Evolutionary conservation across 2,113 vertebrate genomes (phyloP), one percentile per base, ranked within the genome.

Genomic region (Apteryx mantelli): DNA sequence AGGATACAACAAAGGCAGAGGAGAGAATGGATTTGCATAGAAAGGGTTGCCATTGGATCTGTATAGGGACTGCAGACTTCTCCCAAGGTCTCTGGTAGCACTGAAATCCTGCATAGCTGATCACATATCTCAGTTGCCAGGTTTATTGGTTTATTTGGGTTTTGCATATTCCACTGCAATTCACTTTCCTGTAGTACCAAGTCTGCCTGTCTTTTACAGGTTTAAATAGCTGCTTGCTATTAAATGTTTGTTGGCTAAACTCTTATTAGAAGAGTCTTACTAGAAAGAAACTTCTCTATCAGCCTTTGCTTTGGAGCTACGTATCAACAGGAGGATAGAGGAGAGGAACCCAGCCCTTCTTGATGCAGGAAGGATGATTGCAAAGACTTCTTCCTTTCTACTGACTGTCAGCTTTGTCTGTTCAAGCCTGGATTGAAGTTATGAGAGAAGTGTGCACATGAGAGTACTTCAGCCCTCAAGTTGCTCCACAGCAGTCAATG

Each of bases 1-100:
- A 82, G 66, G 66, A 93, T 73, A 94, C 73, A 87, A 34, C 83
- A 89, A 77, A 91, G 56, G 80, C 91, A 94, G 78, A 63, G 63
- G 28, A 93, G 84, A 88, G 40, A 69, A 84, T 73, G 91, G 82
- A 75, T 82, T 88, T 91, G 26, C 52, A 55, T n/a, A 64, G 89
- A 92, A 86, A 60, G 90, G 38, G 18, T 91, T 91, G 89, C 81
- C 30, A 11, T 44, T 95, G 38, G 91, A 56, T 87, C 48, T 88
- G 21, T 88, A 52, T 48, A 38, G 24, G 32, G 68, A 28, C 60
- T 93, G 79, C 56, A 79, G 75, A 78, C 83, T 92, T 89, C 79
- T 91, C 69, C 85, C 90, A 92, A 89, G 88, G 94, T 86, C 90
- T 88, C 76, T 79, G 69, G 88, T 91, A 92, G 85, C 34, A 93